Percentiles rank a stretch among this genome's conserved stretches.
Evolutionary conservation across 2,888 invertebrate species (phyloP).

Genomic region (Temnothorax ravouxi): DNA sequence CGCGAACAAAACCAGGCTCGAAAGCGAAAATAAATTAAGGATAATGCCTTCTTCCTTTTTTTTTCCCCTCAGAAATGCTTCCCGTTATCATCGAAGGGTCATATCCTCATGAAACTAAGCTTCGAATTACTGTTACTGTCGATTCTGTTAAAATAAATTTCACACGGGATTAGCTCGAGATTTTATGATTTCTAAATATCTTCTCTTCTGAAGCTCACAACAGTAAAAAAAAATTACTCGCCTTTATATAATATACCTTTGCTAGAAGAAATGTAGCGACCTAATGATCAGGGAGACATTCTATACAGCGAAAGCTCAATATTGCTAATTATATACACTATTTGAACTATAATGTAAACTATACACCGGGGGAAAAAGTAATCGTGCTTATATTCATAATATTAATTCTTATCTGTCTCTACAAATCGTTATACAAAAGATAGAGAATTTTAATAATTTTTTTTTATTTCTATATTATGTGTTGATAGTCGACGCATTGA

Average conservation of each 20-base stretch:
- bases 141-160: not conserved
- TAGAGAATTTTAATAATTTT: not conserved
- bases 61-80: not conserved
- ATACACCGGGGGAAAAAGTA: not conserved
- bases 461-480: not conserved
- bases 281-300: not conserved
- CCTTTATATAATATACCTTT: not conserved
- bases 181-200: not conserved
- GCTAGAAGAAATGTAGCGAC: not conserved
- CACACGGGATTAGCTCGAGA: not conserved
- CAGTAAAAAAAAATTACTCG: not conserved
- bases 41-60: not conserved
- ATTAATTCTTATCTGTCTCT: not conserved
- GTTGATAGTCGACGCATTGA: not conserved
- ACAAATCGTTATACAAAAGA: not conserved
- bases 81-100: not conserved
- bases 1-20: not conserved
- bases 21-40: not conserved
- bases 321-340: not conserved
- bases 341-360: not conserved
- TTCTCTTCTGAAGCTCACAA: not conserved
- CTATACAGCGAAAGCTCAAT: not conserved
- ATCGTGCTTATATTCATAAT: not conserved
- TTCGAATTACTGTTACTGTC: not conserved
- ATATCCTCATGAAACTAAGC: not conserved